Evolutionary conservation across 2,888 invertebrate species (phyloP).

Genomic region (Dinocampus coccinellae): DNA sequence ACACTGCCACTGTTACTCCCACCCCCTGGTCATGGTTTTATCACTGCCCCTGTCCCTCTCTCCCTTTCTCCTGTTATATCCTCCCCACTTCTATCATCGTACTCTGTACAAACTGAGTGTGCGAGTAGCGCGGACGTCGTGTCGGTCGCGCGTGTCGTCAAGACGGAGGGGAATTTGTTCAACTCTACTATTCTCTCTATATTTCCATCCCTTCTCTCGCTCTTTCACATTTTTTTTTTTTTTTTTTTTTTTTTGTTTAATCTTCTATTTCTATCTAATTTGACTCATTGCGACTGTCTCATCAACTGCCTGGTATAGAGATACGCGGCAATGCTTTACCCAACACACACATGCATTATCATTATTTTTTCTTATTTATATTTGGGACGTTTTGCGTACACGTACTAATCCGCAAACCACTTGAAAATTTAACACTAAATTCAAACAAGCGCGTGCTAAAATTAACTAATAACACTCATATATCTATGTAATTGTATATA

Average conservation of each 20-base stretch:
- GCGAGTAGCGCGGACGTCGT: constrained; percentile 12
- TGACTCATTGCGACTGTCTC: not conserved
- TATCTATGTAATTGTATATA: not conserved
- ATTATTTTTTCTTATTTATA: no score
- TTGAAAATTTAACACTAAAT: not conserved
- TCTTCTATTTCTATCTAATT: no score
- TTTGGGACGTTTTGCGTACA: no score
- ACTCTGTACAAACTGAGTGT: constrained; percentile 46
- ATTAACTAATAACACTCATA: not conserved
- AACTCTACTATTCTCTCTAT: not conserved
- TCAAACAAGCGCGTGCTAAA: not conserved
- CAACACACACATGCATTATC: not conserved
- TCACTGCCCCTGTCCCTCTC: constrained; percentile 62
- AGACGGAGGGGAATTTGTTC: constrained; percentile 6
- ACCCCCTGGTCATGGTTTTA: constrained; percentile 54
- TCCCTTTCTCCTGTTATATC: constrained; percentile 68
- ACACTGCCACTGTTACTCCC: constrained; percentile 69
- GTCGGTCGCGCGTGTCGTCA: constrained; percentile 6
- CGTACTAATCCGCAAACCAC: no score
- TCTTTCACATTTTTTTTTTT: not conserved
- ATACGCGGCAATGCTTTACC: no score
- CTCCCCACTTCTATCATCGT: not conserved
- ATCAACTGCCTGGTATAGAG: not conserved
- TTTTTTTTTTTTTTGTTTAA: not conserved
- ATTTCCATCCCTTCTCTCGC: not conserved